Percentiles rank a stretch among this genome's conserved stretches.
phyloP scores from a whole-genome alignment of 1,140 invertebrate species.

The Gonatopus flavifemur region DNA sequence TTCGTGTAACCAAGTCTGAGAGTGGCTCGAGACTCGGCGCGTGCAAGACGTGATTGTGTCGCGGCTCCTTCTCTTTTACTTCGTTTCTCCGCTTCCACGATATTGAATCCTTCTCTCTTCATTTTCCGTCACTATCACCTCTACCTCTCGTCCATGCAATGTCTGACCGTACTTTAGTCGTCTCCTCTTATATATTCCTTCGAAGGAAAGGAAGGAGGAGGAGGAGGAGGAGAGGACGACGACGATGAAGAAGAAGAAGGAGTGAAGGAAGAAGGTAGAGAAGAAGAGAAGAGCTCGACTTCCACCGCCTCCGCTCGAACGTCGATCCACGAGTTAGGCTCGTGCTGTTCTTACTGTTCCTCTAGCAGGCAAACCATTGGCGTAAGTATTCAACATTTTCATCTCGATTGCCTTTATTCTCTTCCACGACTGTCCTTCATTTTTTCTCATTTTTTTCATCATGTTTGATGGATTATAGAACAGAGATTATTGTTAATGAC shows the following conservation, averaged over 20 bases:
- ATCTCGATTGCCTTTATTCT: background rate
- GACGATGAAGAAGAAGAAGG: background rate
- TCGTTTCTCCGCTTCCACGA: conserved; percentile 11
- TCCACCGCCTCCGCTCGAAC: conserved; percentile 50
- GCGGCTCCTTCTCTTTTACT: conserved; percentile 39
- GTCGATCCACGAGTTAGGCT: conserved; percentile 37
- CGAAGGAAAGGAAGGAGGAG: conserved; percentile 42
- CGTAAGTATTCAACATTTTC: conserved; percentile 32
- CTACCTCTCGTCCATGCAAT: conserved; percentile 23
- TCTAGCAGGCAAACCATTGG: conserved; percentile 48
- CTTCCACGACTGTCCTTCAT: background rate
- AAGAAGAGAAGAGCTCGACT: too few species aligned
- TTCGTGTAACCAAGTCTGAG: conserved; percentile 50
- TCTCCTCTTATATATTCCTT: conserved; percentile 43
- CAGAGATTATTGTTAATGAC: too few species aligned
- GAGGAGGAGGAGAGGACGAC: too few species aligned
- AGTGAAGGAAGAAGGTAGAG: conserved; percentile 4
- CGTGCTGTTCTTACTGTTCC: conserved; percentile 51
- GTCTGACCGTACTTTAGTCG: conserved; percentile 42
- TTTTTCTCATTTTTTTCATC: background rate
- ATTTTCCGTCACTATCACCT: conserved; percentile 30
- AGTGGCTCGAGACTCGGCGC: conserved; percentile 55
- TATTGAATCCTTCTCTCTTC: conserved; percentile 13
- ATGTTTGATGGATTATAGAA: background rate
- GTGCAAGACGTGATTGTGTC: conserved; percentile 58